Conservation (phyloP, 2,888 invertebrate genomes). For the Cordilura impudica region DNA sequence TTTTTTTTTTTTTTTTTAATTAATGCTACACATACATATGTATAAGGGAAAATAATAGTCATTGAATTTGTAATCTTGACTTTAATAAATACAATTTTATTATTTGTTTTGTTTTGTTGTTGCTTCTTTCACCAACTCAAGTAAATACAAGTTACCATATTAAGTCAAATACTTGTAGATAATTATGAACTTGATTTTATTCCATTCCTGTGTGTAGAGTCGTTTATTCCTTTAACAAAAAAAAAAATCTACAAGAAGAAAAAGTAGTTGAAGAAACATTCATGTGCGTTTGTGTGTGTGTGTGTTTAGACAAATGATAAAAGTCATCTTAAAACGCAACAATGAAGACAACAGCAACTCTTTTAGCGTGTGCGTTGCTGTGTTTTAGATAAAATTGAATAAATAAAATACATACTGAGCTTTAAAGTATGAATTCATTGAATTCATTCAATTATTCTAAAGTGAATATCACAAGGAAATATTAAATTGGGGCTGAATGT, state of each 20-base stretch:
- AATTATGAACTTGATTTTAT: constrained; percentile 48
- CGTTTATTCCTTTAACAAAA: constrained; percentile 26
- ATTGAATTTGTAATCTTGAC: background rate
- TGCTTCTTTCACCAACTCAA: background rate
- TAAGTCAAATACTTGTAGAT: constrained; percentile 23
- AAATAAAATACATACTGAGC: too few relatives aligned
- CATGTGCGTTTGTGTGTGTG: background rate
- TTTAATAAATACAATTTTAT: background rate
- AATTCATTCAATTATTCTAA: too few relatives aligned
- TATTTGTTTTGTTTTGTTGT: background rate
- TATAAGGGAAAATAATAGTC: background rate
- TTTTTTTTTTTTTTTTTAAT: background rate
- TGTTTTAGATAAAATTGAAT: background rate
- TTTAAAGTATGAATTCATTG: too few relatives aligned
- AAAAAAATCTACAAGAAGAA: constrained; percentile 22
- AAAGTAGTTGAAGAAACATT: background rate
- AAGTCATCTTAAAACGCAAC: constrained; percentile 20
- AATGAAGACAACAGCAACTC: constrained; percentile 7
- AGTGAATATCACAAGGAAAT: too few relatives aligned
- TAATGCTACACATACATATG: too few relatives aligned
- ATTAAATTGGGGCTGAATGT: too few relatives aligned
- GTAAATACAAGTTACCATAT: constrained; percentile 33
- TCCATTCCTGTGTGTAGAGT: background rate
- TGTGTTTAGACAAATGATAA: constrained; percentile 8
- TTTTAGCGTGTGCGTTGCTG: background rate